Evolutionary conservation across 2,113 vertebrate species (phyloP), one percentile per base, ranked within the genome.

Genomic region (Melanostigma gelatinosum): DNA sequence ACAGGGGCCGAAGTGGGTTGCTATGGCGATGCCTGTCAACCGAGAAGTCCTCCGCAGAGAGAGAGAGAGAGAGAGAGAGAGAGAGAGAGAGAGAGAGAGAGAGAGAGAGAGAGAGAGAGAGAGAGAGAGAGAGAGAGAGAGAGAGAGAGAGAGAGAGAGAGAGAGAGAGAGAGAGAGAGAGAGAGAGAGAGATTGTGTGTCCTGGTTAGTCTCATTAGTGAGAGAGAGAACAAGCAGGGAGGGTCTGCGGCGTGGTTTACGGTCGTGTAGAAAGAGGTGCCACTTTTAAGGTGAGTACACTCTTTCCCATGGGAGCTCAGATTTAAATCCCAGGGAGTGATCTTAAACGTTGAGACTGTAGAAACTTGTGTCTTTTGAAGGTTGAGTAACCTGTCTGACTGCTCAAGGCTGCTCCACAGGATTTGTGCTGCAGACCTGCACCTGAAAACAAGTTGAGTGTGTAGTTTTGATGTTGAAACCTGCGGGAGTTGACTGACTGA

Each of bases 21-120:
- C 93, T 76, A 94, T 89, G 91, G 90, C 22, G 69, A 95, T 87
- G 85, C 73, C 80, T 91, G 93, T 93, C 91, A 94, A 93, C 93
- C 81, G 87, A 92, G 92, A 93, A 94, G 93, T 94, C 90, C 82
- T 93, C 60, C 18, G 20, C 4, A n/a, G 80, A 72, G 83, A 68
- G 83, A 60, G 84, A 81, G 76, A 76, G 66, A 52, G 74, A 62
- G 60, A 80, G 65, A 71, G 79, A 75, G 54, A 36, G 79, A 61
- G 46, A 62, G 63, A n/a, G n/a, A n/a, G n/a, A n/a, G n/a, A n/a
- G n/a, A n/a, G n/a, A n/a, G n/a, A n/a, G n/a, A n/a, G n/a, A n/a
- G n/a, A n/a, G n/a, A n/a, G n/a, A n/a, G n/a, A n/a, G 77, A 72
- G 74, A 78, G 58, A 73, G 50, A 66, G 79, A 79, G 74, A 62